Base-by-base conservation (phyloP, 2,113 vertebrate genomes). In the Chrysemys picta region DNA sequence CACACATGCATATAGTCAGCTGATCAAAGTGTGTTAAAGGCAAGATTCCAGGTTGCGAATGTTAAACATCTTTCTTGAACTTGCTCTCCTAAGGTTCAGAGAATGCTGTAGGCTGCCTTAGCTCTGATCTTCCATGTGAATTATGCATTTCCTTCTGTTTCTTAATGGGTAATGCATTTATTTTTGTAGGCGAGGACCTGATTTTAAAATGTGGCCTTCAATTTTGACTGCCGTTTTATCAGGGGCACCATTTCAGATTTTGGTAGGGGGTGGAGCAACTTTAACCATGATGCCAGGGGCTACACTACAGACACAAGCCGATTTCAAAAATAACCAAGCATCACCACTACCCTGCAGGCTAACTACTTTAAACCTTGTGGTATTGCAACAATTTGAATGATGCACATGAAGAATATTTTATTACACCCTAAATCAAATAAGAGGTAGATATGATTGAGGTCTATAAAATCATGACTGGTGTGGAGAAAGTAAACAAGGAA, bases 321-420 rank as follows among this genome's bases (percentile, higher is more conserved):
- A 53, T 35, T 80, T 54, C 1, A 0, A 0, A 52, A 47, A 89
- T 47, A 54, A 50, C 52, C 47, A 72, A 0, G 0, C 52, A 79
- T 84, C 81, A 78, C 82, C 25, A 52, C 54, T 9, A 81, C 79
- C 2, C 1, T n/a, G 17, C 90, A 62, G 52, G 38, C n/a, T 56
- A 42, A 81, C 65, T 1, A 52, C 2, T 13, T 31, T 1, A 0
- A 72, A 47, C 0, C 0, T 52, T 82, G 91, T 54, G 72, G 6
- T 12, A 25, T 0, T 0, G 76, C 42, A 57, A 54, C 0, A 2
- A 94, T 24, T 53, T 80, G 87, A 35, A 75, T 0, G 3, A 53
- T 57, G 13, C 14, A 35, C 27, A 57, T 9, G 50, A 93, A 31
- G 16, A 42, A 3, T 8, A 47, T 5, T 53, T 87, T 3, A 16